Percentiles rank a stretch among this genome's conserved stretches.
Evolutionary conservation across 2,888 invertebrate species (phyloP).

Genomic region (Epinotia nisella): DNA sequence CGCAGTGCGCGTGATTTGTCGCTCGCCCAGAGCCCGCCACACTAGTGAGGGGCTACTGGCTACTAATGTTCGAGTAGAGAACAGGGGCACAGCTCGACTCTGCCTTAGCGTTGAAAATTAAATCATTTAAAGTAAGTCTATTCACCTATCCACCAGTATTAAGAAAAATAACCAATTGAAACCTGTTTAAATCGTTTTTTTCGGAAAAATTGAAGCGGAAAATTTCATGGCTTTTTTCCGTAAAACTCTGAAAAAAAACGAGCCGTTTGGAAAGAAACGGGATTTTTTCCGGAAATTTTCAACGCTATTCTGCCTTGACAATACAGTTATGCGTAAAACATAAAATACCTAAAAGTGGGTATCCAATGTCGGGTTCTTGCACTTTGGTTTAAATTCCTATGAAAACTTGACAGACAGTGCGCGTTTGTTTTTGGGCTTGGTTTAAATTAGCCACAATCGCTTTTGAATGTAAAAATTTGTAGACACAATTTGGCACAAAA

Average conservation of each 20-base stretch:
- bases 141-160: no score
- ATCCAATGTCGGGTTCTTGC: background rate
- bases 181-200: no score
- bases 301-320: background rate
- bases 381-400: background rate
- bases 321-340: no score
- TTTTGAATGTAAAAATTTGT: no score
- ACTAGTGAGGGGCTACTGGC: conserved; percentile 32
- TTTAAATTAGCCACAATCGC: background rate
- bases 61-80: background rate
- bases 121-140: no score
- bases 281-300: no score
- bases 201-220: no score
- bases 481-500: background rate
- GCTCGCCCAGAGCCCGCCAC: conserved; percentile 51
- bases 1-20: conserved; percentile 75
- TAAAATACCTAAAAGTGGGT: background rate
- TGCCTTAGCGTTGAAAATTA: no score
- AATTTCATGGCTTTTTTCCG: no score
- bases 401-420: background rate
- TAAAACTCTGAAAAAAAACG: no score
- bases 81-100: background rate
- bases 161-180: no score
- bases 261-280: no score
- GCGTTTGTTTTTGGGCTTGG: background rate